Evolutionary conservation across 2,113 vertebrate species (phyloP).

Genomic region (Heliornis fulica): DNA sequence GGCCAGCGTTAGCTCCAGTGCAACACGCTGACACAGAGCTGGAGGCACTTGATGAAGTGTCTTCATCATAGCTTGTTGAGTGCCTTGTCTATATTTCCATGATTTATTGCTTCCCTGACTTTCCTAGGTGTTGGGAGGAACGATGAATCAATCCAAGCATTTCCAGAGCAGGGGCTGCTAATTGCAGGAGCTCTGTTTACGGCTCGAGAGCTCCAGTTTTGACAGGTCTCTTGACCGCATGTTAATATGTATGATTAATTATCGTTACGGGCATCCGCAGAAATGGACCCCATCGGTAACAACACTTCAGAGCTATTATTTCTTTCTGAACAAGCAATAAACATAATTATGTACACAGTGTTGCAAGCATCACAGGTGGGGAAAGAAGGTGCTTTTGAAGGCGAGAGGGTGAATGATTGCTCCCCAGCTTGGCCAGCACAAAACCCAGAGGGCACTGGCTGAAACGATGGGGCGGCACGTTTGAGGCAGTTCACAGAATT

Average conservation of each 20-base stretch:
- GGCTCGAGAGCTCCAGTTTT: neutral
- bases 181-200: conserved; percentile 26
- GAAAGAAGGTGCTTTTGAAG: neutral
- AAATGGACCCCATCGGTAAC: rapidly evolving
- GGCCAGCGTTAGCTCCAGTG: rapidly evolving
- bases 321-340: conserved; percentile 2
- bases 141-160: neutral
- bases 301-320: neutral
- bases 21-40: neutral
- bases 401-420: rapidly evolving
- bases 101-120: conserved; percentile 44
- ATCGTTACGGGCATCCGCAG: neutral
- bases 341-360: neutral
- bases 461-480: rapidly evolving
- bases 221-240: conserved; percentile 20
- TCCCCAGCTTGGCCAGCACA: neutral
- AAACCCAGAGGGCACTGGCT: neutral
- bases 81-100: conserved; percentile 2
- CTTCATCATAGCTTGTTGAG: conserved; percentile 15
- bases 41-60: neutral
- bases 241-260: conserved; percentile 27
- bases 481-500: neutral
- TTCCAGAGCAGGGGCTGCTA: neutral
- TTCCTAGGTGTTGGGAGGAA: neutral
- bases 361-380: neutral